Conservation (phyloP, 1,140 invertebrate genomes). For the Fopius arisanus region DNA sequence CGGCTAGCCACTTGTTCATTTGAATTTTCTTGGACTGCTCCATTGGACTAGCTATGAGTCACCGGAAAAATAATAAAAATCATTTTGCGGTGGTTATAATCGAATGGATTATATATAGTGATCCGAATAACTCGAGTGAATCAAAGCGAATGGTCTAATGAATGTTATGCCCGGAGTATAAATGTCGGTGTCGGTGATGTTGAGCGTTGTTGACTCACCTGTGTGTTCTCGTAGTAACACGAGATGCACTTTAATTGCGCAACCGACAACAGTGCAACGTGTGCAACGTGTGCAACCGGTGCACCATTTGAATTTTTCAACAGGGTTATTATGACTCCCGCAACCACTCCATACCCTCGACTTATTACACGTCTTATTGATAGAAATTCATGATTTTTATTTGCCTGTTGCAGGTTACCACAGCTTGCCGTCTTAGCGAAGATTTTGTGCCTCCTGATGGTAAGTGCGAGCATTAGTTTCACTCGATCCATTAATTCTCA, state of each 20-base stretch:
- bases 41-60: background rate
- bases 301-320: slow-evolving; percentile 25
- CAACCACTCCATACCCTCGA: background rate
- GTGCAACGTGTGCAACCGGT: slow-evolving; percentile 23
- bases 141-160: slow-evolving; percentile 37
- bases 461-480: slow-evolving; percentile 60
- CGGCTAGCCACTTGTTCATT: too few relatives aligned
- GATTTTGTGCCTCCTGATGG: slow-evolving; percentile 86
- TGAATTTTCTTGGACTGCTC: background rate
- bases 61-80: background rate
- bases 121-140: slow-evolving; percentile 36
- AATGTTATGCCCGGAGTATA: slow-evolving; percentile 24
- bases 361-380: background rate
- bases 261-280: slow-evolving; percentile 33
- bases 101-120: background rate
- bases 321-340: slow-evolving; percentile 41
- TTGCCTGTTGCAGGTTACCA: slow-evolving; percentile 77
- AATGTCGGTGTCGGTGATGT: background rate
- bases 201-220: slow-evolving; percentile 15
- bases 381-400: slow-evolving; percentile 26
- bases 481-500: too few relatives aligned
- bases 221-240: slow-evolving; percentile 40
- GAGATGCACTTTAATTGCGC: slow-evolving; percentile 48
- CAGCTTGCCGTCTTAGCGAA: slow-evolving; percentile 86
- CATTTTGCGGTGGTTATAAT: background rate